phyloP scores from a whole-genome alignment of 2,888 invertebrate species.

The Acrobasis consociella region DNA sequence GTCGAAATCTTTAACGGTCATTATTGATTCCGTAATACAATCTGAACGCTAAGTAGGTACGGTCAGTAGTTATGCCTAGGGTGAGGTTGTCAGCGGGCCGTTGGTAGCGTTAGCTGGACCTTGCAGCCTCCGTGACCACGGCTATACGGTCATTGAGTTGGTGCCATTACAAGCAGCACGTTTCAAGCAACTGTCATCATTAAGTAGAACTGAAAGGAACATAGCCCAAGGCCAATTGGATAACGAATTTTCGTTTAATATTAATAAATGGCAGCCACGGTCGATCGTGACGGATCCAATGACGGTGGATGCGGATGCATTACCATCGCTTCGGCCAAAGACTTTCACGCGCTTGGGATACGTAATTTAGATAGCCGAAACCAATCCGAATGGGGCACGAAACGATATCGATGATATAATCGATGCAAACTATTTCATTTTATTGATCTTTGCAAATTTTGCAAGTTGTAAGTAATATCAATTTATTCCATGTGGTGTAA shows the following conservation, averaged over 20 bases:
- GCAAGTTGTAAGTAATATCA: no score
- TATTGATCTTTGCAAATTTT: no score
- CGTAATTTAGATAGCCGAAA: slow-evolving; percentile 52
- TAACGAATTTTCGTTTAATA: slow-evolving; percentile 81
- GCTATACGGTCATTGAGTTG: slow-evolving; percentile 57
- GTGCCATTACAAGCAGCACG: slow-evolving; percentile 68
- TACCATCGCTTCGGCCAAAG: slow-evolving; percentile 48
- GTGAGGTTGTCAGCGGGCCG: slow-evolving; percentile 31
- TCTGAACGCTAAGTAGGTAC: not conserved
- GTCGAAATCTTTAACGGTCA: slow-evolving; percentile 25
- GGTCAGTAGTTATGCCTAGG: slow-evolving; percentile 11
- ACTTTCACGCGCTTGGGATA: slow-evolving; percentile 62
- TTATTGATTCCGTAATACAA: slow-evolving; percentile 3
- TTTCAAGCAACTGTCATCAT: slow-evolving; percentile 77
- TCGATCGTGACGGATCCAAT: slow-evolving; percentile 70
- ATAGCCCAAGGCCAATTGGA: slow-evolving; percentile 75
- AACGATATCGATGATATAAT: slow-evolving; percentile 58
- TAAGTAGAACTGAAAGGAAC: slow-evolving; percentile 80
- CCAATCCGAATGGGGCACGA: slow-evolving; percentile 56
- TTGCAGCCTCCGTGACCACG: slow-evolving; percentile 56
- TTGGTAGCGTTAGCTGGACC: slow-evolving; percentile 39
- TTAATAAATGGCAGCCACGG: slow-evolving; percentile 75
- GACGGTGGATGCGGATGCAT: slow-evolving; percentile 63
- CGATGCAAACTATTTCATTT: slow-evolving; percentile 28
- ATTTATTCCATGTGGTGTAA: no score